phyloP scores from a whole-genome alignment of 2,888 invertebrate genomes.

The Mesorhabditis sp. region DNA sequence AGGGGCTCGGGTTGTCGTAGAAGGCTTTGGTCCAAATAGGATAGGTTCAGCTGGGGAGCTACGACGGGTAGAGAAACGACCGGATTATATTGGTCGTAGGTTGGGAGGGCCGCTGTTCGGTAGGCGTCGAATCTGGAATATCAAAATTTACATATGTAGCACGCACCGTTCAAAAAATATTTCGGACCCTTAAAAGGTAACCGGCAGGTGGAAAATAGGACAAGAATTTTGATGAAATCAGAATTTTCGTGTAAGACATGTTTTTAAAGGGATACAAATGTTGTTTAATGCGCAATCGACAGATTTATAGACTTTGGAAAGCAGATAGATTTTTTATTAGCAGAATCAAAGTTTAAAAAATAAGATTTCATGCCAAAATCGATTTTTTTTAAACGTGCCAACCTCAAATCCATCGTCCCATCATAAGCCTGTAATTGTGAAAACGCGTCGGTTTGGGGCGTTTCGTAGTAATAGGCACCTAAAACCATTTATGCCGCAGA shows the following conservation, averaged over 20 bases:
- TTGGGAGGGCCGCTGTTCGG: background rate
- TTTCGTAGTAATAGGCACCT: conserved; percentile 11
- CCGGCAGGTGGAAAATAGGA: background rate
- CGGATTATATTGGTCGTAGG: background rate
- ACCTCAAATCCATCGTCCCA: background rate
- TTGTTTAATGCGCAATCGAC: no score
- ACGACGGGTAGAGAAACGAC: background rate
- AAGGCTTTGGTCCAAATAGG: conserved; percentile 4
- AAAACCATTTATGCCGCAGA: background rate
- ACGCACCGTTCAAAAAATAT: no score
- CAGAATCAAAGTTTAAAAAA: no score
- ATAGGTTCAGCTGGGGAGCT: background rate
- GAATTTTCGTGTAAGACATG: no score
- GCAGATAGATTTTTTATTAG: no score
- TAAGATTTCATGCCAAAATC: no score
- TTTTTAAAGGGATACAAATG: no score
- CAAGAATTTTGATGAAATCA: background rate
- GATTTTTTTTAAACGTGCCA: no score
- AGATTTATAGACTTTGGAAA: no score
- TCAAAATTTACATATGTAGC: background rate
- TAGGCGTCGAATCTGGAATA: background rate
- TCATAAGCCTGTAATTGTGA: background rate
- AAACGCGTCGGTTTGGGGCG: conserved; percentile 4
- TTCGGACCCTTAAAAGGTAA: no score
- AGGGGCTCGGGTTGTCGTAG: conserved; percentile 2